These are phyloP conservation scores for Eupithecia exiguata DNA, from an alignment of 2,888 invertebrate species.

Conservation along the genomic window DNA sequence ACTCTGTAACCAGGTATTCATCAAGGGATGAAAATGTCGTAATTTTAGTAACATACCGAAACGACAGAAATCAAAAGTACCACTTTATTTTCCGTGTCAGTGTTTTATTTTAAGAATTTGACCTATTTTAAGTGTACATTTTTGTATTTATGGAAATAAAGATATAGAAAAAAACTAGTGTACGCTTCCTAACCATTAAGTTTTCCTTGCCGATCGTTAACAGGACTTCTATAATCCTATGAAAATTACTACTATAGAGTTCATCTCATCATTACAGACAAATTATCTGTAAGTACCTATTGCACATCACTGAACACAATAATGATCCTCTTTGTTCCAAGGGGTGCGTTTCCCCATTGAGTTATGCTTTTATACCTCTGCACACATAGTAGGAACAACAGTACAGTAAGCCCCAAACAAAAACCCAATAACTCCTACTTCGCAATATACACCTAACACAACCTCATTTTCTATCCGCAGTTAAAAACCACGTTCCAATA, in stretches of 20 bases:
- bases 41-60: too few species aligned
- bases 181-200: too few species aligned
- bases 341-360: constrained; percentile 1
- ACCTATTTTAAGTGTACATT: too few species aligned
- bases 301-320: not conserved
- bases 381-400: constrained; percentile 13
- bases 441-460: constrained; percentile 42
- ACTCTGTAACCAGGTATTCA: not conserved
- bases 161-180: too few species aligned
- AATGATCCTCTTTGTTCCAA: constrained; percentile 1
- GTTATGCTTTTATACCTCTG: not conserved
- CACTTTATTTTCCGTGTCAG: too few species aligned
- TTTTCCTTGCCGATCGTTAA: not conserved
- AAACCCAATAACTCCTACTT: constrained; percentile 36
- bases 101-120: too few species aligned
- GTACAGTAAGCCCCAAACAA: constrained; percentile 19
- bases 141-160: too few species aligned
- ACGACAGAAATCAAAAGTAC: too few species aligned
- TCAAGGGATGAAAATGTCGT: not conserved
- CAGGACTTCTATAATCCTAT: not conserved
- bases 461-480: constrained; percentile 47
- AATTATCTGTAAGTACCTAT: not conserved
- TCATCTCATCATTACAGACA: not conserved
- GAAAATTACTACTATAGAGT: not conserved
- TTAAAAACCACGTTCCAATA: constrained; percentile 64